Base-by-base conservation (phyloP, 2,797 vertebrate genomes). In the Furcifer pardalis region DNA sequence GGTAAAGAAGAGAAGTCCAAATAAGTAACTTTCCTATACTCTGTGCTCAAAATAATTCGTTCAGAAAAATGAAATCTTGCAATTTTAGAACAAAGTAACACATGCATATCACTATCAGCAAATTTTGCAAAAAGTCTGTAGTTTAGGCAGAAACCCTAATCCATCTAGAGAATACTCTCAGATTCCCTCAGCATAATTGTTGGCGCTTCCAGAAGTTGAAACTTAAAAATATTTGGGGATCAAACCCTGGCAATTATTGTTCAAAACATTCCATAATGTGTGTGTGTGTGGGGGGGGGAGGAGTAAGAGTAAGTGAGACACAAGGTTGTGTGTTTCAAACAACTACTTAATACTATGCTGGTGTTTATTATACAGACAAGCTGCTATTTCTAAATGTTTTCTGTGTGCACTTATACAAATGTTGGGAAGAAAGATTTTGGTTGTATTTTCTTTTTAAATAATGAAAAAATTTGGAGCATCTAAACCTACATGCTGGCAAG, bases 351-450 rank as follows among this genome's bases (percentile, higher is more conserved):
- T 71, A 27, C 27, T 46, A 5, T 66, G n/a, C 44, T 74, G 46
- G 10, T 74, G 30, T 60, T 84, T 79, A 60, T 7, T 81, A 75
- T 76, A 56, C 15, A 80, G 2, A 82, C 25, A 66, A 68, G 79
- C 68, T 84, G 17, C 13, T 84, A 32, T 71, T 78, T 90, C 78
- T 46, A 27, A 0, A 74, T 42, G 13, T 78, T 86, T 74, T 82
- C 40, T 71, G 40, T 27, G 77, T 59, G 65, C 63, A 60, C 81
- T 81, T 81, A 49, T 60, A 27, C 74, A 44, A 32, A 89, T 85
- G 2, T 8, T 1, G 56, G 52, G 37, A 46, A 89, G 86, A 65
- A 79, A 68, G 23, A 10, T 69, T 77, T 23, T 0, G 63, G 25
- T 19, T 79, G 30, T 78, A 82, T 69, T 25, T 42, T 7, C 30